Evolutionary conservation across 1,140 invertebrate species (phyloP), one percentile per base, ranked within the genome.

Genomic region (Drosophila sechellia): DNA sequence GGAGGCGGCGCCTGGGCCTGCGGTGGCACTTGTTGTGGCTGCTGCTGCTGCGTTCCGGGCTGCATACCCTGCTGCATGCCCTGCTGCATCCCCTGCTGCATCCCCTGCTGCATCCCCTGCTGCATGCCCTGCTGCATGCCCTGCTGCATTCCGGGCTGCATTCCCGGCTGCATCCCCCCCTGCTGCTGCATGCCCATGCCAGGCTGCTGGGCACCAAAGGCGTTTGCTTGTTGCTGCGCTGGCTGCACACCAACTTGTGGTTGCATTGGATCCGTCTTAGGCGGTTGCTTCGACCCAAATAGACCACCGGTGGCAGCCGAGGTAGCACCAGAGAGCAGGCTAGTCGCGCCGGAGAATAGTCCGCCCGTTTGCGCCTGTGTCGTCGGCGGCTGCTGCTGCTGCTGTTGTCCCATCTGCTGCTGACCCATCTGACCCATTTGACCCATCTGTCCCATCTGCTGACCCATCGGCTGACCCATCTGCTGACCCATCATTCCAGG

Each of bases 241-340:
- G 92, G 93, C 76, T 93, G 93, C 73, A 84, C 87, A 85, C 89
- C 91, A 40, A 77, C 77, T 49, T 70, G 91, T 92, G 83, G 90
- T 91, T 90, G 90, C 91, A 90, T 92, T 90, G 91, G 90, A 89
- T 91, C 91, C 77, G 85, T 90, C 79, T 92, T 91, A 58, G 89
- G 90, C 73, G 91, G 81, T 91, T 92, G 91, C 75, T 91, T 92
- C 53, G 89, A 83, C 63, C 91, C 90, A 92, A 92, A 92, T 90
- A 92, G 90, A 90, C 91, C 91, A 91, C 91, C 91, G 77, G 91
- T 92, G 80, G 91, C 91, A 90, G 91, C 91, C 90, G 91, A 90
- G 78, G 91, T 92, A 90, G 91, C 91, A 91, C 91, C 91, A 77
- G 91, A 92, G 49, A 92, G 77, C 81, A 92, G 84, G 78, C 85